Evolutionary conservation across 2,113 vertebrate species (phyloP).

Genomic region (Pteruthius melanotis): DNA sequence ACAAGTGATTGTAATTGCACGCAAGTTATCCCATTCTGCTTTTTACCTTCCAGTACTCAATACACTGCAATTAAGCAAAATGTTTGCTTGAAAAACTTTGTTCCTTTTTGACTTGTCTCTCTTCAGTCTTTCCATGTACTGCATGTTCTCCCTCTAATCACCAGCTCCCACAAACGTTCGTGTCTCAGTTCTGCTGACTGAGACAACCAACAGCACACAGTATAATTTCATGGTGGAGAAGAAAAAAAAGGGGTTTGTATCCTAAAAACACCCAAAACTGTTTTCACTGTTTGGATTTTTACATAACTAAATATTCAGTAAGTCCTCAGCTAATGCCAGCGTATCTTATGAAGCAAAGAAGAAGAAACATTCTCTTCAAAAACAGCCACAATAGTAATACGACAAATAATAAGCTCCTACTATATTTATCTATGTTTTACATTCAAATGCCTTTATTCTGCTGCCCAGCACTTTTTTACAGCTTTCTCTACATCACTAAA

Average conservation of each 20-base stretch:
- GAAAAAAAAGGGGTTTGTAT: background rate
- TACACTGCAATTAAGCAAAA: background rate
- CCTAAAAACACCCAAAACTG: background rate
- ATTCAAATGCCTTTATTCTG: background rate
- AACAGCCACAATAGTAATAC: background rate
- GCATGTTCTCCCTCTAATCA: background rate
- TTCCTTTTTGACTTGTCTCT: background rate
- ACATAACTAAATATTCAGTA: conserved; percentile 17
- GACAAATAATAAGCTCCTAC: background rate
- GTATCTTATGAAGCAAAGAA: background rate
- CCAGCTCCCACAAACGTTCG: background rate
- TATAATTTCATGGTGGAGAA: background rate
- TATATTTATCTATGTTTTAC: background rate
- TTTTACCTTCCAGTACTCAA: background rate
- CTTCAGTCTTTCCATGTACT: background rate
- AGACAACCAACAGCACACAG: background rate
- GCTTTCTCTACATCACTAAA: background rate
- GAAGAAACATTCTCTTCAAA: background rate
- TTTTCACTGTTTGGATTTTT: background rate
- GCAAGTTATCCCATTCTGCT: background rate
- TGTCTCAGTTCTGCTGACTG: conserved; percentile 11
- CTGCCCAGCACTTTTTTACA: background rate
- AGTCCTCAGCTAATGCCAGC: background rate
- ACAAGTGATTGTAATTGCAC: background rate
- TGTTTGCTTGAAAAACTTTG: background rate